phyloP scores from a whole-genome alignment of 2,888 invertebrate genomes.

The Ceramica pisi region DNA sequence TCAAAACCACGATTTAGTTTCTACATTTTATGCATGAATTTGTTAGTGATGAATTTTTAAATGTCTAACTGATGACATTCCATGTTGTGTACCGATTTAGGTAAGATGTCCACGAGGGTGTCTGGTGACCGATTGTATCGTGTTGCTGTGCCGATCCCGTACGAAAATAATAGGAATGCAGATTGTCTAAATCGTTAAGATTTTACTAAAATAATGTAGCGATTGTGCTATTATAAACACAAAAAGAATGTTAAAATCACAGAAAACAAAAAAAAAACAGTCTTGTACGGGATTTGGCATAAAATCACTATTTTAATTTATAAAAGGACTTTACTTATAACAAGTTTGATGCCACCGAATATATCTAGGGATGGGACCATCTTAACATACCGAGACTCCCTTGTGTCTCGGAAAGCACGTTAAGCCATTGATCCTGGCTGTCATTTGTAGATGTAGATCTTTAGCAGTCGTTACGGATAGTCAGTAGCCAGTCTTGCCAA shows the following conservation, averaged over 20 bases:
- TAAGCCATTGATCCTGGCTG: no score
- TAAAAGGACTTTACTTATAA: slow-evolving; percentile 31
- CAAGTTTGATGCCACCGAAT: no score
- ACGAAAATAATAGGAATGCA: background rate
- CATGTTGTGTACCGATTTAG: slow-evolving; percentile 28
- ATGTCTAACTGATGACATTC: slow-evolving; percentile 49
- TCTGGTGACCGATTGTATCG: slow-evolving; percentile 3
- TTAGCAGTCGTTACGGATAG: no score
- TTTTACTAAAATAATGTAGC: background rate
- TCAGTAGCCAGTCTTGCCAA: no score
- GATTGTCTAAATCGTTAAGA: background rate
- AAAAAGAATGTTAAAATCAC: background rate
- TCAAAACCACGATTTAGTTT: background rate
- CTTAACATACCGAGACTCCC: no score
- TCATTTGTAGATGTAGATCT: no score
- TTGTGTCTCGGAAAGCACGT: no score
- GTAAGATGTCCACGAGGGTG: slow-evolving; percentile 20
- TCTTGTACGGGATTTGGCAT: background rate
- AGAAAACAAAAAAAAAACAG: background rate
- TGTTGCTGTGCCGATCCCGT: slow-evolving; percentile 8
- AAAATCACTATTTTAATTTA: slow-evolving; percentile 5
- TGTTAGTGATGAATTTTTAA: slow-evolving; percentile 24
- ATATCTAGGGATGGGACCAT: no score
- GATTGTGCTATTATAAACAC: background rate
- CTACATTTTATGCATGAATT: slow-evolving; percentile 22